Evolutionary conservation across 2,888 invertebrate species (phyloP).

Genomic region (Pachliopta kotzebuea): DNA sequence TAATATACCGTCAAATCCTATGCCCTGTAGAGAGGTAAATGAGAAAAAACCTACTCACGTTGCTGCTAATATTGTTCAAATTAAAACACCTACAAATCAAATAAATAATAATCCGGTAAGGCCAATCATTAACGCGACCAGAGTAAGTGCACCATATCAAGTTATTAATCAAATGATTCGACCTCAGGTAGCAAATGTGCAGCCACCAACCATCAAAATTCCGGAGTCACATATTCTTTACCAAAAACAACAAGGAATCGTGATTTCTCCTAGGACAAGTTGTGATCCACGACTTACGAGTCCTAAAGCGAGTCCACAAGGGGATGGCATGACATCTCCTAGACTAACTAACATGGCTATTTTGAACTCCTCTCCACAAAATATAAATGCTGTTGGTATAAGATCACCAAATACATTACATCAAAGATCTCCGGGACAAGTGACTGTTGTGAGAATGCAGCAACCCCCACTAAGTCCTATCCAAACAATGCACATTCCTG

Average conservation of each 20-base stretch:
- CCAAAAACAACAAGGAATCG: conserved; percentile 70
- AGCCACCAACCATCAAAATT: conserved; percentile 84
- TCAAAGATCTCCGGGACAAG: conserved; percentile 68
- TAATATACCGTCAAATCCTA: conserved; percentile 53
- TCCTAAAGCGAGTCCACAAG: conserved; percentile 62
- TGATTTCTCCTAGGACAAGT: conserved; percentile 66
- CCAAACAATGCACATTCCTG: conserved; percentile 66
- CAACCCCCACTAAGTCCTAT: conserved; percentile 72
- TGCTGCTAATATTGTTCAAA: conserved; percentile 68
- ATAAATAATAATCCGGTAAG: conserved; percentile 52
- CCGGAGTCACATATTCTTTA: conserved; percentile 78
- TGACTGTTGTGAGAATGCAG: conserved; percentile 77
- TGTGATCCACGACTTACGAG: conserved; percentile 66
- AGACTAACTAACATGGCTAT: conserved; percentile 66
- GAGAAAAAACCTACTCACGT: conserved; percentile 65
- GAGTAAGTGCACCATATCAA: conserved; percentile 66
- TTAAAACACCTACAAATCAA: conserved; percentile 57
- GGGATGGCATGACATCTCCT: conserved; percentile 62
- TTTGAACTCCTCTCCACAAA: conserved; percentile 62
- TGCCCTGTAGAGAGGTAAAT: conserved; percentile 49
- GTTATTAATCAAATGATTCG: conserved; percentile 69
- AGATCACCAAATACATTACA: conserved; percentile 63
- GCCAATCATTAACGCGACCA: conserved; percentile 57
- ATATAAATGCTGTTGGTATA: conserved; percentile 56
- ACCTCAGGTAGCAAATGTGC: conserved; percentile 72